Conservation (phyloP, 2,797 vertebrate genomes). For the Pygocentrus nattereri region DNA sequence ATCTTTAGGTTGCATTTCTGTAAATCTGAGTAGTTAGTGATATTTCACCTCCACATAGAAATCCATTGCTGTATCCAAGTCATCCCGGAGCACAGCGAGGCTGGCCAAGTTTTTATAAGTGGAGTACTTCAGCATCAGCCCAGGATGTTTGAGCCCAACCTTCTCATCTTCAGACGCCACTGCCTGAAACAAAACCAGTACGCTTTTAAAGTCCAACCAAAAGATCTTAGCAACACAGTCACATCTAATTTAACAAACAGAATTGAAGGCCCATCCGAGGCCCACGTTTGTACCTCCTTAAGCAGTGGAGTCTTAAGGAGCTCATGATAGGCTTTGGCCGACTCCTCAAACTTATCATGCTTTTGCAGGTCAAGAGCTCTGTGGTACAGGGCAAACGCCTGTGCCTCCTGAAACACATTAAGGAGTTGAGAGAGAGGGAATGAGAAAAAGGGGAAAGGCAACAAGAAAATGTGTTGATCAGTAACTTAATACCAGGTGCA, state of each 20-base stretch:
- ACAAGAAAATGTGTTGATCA: not conserved
- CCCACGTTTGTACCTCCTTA: conserved; percentile 85
- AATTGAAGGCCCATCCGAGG: not conserved
- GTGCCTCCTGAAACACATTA: conserved; percentile 86
- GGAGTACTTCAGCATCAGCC: conserved; percentile 96
- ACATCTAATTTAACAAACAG: not conserved
- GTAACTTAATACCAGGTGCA: not conserved
- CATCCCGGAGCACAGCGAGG: conserved; percentile 86
- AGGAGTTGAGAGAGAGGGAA: not conserved
- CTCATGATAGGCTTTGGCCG: conserved; percentile 93
- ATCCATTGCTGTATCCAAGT: conserved; percentile 93
- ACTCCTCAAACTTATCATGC: conserved; percentile 96
- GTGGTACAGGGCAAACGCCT: conserved; percentile 97
- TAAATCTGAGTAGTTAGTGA: not conserved
- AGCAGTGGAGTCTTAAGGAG: conserved; percentile 93
- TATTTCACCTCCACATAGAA: conserved; percentile 92
- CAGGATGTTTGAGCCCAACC: conserved; percentile 94
- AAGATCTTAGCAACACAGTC: not conserved
- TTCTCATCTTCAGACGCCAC: conserved; percentile 91
- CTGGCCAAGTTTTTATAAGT: conserved; percentile 97
- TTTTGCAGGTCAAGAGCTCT: conserved; percentile 98
- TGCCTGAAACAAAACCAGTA: conserved; percentile 76
- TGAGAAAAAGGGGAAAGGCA: not conserved
- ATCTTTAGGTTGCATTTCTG: too few species aligned
- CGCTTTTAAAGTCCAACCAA: not conserved